Percentiles rank a stretch among this genome's conserved stretches.
These are phyloP conservation scores for Eupithecia subfuscata DNA, from an alignment of 2,888 invertebrate species.

Conservation along the genomic window DNA sequence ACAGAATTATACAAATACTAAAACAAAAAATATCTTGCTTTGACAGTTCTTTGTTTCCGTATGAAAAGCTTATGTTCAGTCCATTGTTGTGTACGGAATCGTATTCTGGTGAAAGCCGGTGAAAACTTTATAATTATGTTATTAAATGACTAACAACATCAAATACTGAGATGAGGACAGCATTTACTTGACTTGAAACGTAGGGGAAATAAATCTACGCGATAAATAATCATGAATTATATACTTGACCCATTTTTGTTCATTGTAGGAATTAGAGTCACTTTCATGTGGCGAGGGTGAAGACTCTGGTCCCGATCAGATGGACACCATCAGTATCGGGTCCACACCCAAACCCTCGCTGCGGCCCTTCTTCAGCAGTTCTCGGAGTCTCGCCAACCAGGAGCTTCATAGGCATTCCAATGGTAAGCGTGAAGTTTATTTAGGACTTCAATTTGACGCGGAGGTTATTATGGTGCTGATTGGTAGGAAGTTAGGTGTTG, in stretches of 20 bases:
- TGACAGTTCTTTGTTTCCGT: neutral
- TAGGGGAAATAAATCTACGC: too few relatives aligned
- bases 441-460: neutral
- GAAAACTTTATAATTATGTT: neutral
- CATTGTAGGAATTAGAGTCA: constrained; percentile 94
- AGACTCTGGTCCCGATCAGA: constrained; percentile 95
- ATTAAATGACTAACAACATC: neutral
- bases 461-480: constrained; percentile 14
- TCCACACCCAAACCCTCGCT: constrained; percentile 98
- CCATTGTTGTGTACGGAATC: neutral
- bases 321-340: constrained; percentile 97
- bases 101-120: neutral
- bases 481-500: neutral
- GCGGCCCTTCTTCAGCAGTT: constrained; percentile 97
- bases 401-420: constrained; percentile 80
- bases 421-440: constrained; percentile 55
- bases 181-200: neutral
- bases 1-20: neutral
- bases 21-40: neutral
- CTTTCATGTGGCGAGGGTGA: constrained; percentile 92
- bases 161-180: neutral
- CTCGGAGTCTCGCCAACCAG: constrained; percentile 88
- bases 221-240: too few relatives aligned
- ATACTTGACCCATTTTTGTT: neutral
- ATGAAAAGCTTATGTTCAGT: neutral